Evolutionary conservation across 2,797 vertebrate species (phyloP), one percentile per base, ranked within the genome.

Genomic region (Diglossa cyanea): DNA sequence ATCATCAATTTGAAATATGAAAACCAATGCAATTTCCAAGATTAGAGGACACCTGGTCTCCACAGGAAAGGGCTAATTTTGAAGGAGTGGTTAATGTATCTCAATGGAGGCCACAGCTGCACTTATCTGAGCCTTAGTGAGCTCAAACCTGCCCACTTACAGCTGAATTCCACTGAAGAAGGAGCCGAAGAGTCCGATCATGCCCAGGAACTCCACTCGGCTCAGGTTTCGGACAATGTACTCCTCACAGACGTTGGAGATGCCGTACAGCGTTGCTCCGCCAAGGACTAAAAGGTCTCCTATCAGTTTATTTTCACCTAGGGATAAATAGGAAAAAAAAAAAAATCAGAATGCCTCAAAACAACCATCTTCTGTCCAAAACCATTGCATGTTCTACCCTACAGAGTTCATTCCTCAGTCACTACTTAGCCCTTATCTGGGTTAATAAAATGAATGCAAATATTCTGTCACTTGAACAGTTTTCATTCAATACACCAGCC

Each of bases 161-260:
- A 99, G 97, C 83, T 99, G 99, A 92, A 99, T 99, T 90, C 99
- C 99, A 53, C 99, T 99, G 98, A 99, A 99, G 98, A 99, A 99
- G 73, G 99, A 99, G 77, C 99, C 99, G 10, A 99, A 99, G 80
- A 99, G 99, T 76, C 99, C 99, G 15, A 99, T 99, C 99, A 99
- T 99, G 82, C 99, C 99, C 39, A 99, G 98, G 95, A 99, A 99
- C 95, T 99, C 99, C 77, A 99, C 99, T 13, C 99, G 98, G 82
- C 99, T 99, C 94, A 99, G 95, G 75, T 99, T 99, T 96, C 99
- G 98, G 89, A 99, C 98, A 3, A 99, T 99, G 95, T 98, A 99
- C 96, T 99, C 99, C 97, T 99, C 98, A 71, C 99, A 99, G 81
- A 99, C 98, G 0, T 99, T 99, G 1, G 99, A 99, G 95, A 99